phyloP scores from a whole-genome alignment of 1,140 invertebrate species.

The Magallana angulata region DNA sequence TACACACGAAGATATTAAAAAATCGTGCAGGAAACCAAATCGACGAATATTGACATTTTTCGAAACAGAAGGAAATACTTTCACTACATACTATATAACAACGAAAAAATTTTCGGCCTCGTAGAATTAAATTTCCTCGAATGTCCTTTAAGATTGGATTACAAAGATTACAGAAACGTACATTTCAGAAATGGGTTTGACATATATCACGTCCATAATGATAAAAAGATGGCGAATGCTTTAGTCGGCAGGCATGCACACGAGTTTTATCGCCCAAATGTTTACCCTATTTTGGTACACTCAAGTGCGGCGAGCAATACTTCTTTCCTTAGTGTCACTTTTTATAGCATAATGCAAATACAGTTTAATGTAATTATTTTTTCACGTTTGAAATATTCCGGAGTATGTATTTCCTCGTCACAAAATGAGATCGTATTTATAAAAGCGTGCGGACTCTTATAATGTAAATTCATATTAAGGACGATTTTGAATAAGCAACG shows the following conservation, averaged over 20 bases:
- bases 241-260: conserved; percentile 31
- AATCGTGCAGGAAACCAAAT: neutral
- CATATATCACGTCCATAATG: conserved; percentile 36
- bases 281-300: conserved; percentile 27
- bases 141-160: conserved; percentile 24
- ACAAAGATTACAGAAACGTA: conserved; percentile 33
- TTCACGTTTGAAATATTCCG: neutral
- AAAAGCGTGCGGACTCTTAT: neutral
- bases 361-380: neutral
- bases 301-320: conserved; percentile 16
- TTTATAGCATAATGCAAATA: conserved; percentile 32
- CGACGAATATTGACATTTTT: conserved; percentile 7
- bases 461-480: conserved; percentile 5
- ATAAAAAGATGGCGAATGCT: conserved; percentile 36
- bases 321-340: conserved; percentile 19
- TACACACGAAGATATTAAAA: conserved; percentile 10
- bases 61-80: conserved; percentile 20
- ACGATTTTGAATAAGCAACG: conserved; percentile 8
- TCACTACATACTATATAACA: neutral
- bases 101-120: conserved; percentile 29
- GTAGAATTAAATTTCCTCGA: conserved; percentile 36
- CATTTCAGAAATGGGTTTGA: conserved; percentile 35
- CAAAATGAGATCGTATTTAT: neutral
- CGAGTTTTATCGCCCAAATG: conserved; percentile 18
- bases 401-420: neutral